These are phyloP conservation scores for Sanderia malayensis DNA, from an alignment of 30 jellyfish, hydroid and myxozoan genomes.

Conservation along the genomic window DNA sequence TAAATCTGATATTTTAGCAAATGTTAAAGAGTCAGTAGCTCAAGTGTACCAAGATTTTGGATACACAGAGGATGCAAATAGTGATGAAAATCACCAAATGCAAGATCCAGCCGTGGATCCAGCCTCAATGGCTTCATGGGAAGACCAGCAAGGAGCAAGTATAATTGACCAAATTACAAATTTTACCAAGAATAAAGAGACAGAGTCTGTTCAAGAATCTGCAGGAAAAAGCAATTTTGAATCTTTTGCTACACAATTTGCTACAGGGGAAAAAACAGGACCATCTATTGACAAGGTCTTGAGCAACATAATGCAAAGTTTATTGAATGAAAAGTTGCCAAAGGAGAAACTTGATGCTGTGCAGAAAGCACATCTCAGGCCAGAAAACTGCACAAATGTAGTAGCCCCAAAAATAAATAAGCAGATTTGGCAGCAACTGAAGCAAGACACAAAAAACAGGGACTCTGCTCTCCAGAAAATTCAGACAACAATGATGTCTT, in stretches of 20 bases:
- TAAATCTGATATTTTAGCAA: conserved; percentile 26
- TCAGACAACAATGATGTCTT: too few species aligned
- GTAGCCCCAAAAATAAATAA: conserved; percentile 22
- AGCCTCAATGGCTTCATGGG: conserved; percentile 4
- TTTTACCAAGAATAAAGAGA: too few species aligned
- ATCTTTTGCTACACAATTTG: conserved; percentile 14
- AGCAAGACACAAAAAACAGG: too few species aligned
- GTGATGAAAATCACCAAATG: conserved; percentile 11
- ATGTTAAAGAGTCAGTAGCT: conserved; percentile 38
- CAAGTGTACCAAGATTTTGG: conserved; percentile 20
- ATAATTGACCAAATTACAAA: too few species aligned
- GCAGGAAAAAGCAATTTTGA: conserved; percentile 16
- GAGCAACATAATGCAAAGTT: conserved; percentile 30
- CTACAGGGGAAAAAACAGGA: conserved; percentile 31
- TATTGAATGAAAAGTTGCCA: conserved; percentile 16
- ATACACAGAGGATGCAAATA: conserved; percentile 21
- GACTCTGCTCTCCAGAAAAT: too few species aligned
- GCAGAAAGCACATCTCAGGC: conserved; percentile 16
- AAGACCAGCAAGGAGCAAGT: conserved; percentile 21
- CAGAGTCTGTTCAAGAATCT: neutral
- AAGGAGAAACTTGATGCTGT: conserved; percentile 20
- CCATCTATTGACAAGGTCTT: conserved; percentile 27
- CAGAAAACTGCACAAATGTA: conserved; percentile 16
- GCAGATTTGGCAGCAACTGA: too few species aligned
- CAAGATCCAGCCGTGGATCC: conserved; percentile 1